Evolutionary conservation across 2,888 invertebrate species (phyloP).

Genomic region (Melipona beecheii): DNA sequence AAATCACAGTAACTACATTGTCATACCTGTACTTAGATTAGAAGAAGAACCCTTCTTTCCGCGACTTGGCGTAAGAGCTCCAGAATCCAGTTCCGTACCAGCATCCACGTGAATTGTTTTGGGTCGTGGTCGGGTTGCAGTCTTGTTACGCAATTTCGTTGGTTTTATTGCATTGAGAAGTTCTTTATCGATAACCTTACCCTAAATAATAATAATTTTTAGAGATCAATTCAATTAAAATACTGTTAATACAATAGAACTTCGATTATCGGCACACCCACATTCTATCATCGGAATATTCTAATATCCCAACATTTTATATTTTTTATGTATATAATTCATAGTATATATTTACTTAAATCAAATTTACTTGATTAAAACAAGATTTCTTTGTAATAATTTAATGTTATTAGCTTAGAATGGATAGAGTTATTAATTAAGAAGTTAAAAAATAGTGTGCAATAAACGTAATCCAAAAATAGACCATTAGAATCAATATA

Average conservation of each 20-base stretch:
- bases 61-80: conserved; percentile 89
- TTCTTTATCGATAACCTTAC: conserved; percentile 92
- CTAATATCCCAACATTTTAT: too few relatives aligned
- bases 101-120: conserved; percentile 96
- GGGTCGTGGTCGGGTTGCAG: conserved; percentile 89
- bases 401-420: too few relatives aligned
- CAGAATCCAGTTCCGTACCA: conserved; percentile 91
- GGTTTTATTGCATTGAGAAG: conserved; percentile 87
- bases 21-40: conserved; percentile 91
- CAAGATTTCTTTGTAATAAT: too few relatives aligned
- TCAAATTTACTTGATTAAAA: too few relatives aligned
- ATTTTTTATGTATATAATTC: too few relatives aligned
- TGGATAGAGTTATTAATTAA: too few relatives aligned
- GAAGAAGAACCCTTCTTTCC: conserved; percentile 93
- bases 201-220: conserved; percentile 84
- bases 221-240: background rate
- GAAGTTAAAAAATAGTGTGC: too few relatives aligned
- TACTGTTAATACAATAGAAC: background rate
- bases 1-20: background rate
- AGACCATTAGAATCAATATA: too few relatives aligned
- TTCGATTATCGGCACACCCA: too few relatives aligned
- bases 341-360: too few relatives aligned
- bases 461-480: too few relatives aligned
- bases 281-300: too few relatives aligned
- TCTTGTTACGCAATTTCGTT: conserved; percentile 88